Base-by-base conservation (phyloP, 2,888 invertebrate genomes). In the Sarcophaga carnaria region DNA sequence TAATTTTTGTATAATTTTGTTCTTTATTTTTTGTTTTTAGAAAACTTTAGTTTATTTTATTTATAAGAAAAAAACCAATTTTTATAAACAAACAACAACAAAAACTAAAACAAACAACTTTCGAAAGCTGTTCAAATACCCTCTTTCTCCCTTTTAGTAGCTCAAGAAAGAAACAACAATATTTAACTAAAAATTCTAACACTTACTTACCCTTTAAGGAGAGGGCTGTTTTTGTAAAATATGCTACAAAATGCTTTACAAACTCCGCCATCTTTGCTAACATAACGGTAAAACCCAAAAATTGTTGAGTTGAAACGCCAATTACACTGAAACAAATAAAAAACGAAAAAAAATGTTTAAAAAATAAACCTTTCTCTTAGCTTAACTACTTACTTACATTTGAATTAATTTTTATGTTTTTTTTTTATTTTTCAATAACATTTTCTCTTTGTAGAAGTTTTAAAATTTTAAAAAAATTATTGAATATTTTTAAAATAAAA, bases 311-410 rank as follows among this genome's bases (percentile, higher is more conserved):
- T 79, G 54, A 72, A 70, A 63, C 62, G 77, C 76, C 25, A 85
- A 69, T 72, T 80, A 89, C 89, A 89, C 88, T 85, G 85, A 87
- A 88, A 88, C 88, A 86, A 86, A 37, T 37, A 2, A 37, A 37
- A 10, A 37, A 37, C 37, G 37, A 37, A 37, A 37, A 8, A 37
- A 87, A 88, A 89, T 89, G 88, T 90, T 89, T 89, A 87, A 87
- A 89, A 89, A 90, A 88, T 88, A 84, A 78, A 88, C 88, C 88
- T 89, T 90, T 89, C 89, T 89, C 78, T 83, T 84, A 80, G 84
- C 79, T 83, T 67, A 86, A 72, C 66, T 64, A 76, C 62, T 12
- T 54, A 70, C 70, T 12, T 54, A 70, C 70, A 27, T 37, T 37
- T 37, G 37, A 10, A 37, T 37, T 37, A 37, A 10, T 37, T 37